These are phyloP conservation scores for Pantherophis vulpinus DNA, from an alignment of 2,797 vertebrate genomes.

Conservation along the genomic window DNA sequence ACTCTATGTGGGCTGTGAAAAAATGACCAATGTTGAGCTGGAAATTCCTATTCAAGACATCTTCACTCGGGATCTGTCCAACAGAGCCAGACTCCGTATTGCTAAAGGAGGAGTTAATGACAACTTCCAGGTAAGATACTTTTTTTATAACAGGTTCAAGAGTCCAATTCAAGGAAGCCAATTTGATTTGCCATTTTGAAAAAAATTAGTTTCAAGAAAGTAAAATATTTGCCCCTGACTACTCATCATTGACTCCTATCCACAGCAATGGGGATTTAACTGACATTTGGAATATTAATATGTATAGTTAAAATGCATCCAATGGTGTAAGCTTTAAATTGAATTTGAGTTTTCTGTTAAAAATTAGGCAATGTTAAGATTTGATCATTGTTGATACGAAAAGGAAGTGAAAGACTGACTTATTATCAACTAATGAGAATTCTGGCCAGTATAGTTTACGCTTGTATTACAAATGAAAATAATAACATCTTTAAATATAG, in stretches of 20 bases:
- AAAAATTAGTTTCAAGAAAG: background rate
- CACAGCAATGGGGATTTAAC: too few relatives aligned
- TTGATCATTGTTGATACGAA: background rate
- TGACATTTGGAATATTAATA: background rate
- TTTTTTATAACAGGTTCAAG: background rate
- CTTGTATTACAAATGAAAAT: background rate
- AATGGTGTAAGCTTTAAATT: background rate
- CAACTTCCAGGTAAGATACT: conserved; percentile 86
- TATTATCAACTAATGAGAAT: background rate
- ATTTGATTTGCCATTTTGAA: background rate
- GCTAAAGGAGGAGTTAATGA: conserved; percentile 89
- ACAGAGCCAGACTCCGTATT: conserved; percentile 81
- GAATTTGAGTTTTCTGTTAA: background rate
- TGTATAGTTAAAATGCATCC: background rate
- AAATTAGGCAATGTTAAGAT: background rate
- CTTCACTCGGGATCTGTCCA: conserved; percentile 83
- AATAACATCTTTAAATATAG: background rate
- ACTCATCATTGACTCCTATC: background rate
- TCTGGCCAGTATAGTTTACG: background rate
- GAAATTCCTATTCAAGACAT: conserved; percentile 88
- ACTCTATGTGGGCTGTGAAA: conserved; percentile 91
- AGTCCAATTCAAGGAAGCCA: background rate
- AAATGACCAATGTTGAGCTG: conserved; percentile 86
- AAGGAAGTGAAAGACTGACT: background rate
- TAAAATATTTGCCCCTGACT: background rate